Conservation (phyloP, 2,113 vertebrate species). For the Callipepla californica region DNA sequence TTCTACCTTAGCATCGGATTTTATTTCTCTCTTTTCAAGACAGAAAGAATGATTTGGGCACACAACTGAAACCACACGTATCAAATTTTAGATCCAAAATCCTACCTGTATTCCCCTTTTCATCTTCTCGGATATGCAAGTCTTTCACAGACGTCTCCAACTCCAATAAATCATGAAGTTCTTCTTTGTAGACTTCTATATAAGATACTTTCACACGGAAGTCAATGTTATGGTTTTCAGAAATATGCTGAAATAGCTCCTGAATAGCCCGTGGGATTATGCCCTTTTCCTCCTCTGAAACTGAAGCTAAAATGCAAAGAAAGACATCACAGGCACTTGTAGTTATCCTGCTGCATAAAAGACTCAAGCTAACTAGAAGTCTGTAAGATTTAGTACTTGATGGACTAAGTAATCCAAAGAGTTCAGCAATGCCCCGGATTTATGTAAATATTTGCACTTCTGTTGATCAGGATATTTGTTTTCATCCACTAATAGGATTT, state of each 20-base stretch:
- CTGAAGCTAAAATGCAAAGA: conserved; percentile 76
- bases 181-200: conserved; percentile 91
- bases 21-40: conserved; percentile 1
- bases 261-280: conserved; percentile 89
- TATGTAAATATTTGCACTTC: background rate
- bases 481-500: background rate
- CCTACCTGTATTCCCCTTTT: conserved; percentile 91
- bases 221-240: conserved; percentile 74
- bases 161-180: conserved; percentile 90
- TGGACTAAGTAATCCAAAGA: background rate
- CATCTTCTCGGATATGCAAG: conserved; percentile 90
- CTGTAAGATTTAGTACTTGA: background rate
- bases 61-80: background rate
- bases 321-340: background rate
- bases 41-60: background rate
- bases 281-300: conserved; percentile 84
- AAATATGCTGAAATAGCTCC: conserved; percentile 87
- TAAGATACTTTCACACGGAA: conserved; percentile 86
- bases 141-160: conserved; percentile 83
- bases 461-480: background rate
- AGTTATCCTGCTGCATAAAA: background rate
- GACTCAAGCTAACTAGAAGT: background rate
- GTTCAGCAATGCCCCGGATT: background rate
- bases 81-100: background rate
- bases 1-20: background rate